Base-by-base conservation (phyloP, 2,797 vertebrate species). In the Eupleurogrammus muticus region DNA sequence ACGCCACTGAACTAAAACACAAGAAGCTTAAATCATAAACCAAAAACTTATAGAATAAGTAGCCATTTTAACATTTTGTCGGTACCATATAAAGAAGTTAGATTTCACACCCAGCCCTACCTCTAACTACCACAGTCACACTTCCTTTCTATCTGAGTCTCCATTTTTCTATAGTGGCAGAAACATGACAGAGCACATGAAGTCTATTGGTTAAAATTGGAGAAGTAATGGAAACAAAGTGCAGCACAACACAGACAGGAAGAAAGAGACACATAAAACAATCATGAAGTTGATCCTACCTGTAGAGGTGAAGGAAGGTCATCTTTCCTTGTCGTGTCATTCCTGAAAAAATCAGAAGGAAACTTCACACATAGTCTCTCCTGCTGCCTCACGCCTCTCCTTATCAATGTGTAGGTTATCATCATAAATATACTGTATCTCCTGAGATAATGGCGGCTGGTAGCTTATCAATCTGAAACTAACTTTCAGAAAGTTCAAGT, bases 291-390 rank as follows among this genome's bases (percentile, higher is more conserved):
- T 64, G 17, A 67, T 48, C 83, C 36, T 81, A 92, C 92, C 88
- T 81, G 78, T 34, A 51, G 49, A 68, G 59, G 40, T 59, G 67
- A 79, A 61, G 52, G 35, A 32, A 34, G 53, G 23, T 51, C 57
- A 10, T 82, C 63, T 50, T 80, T 83, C 73, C 73, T 82, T 61
- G 79, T 70, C 38, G 49, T 51, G 9, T 82, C 76, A 52, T 74
- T 84, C 79, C 92, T 93, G 70, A 40, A 70, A 81, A 81, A 81
- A 62, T 32, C 9, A 28, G 11, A 77, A 3, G 66, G n/a, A 73
- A 44, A 28, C 28, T 28, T 28, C 17, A 63, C 9, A 51, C n/a
- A 36, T 9, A 2, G 23, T 17, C 14, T 54, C 55, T 69, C 38
- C 75, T 62, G 46, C 64, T 49, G 48, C 16, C 23, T 50, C 13